These are phyloP conservation scores for Lepidiolamprologus cunningtoni DNA, from an alignment of 2,113 vertebrate genomes.

Conservation along the genomic window DNA sequence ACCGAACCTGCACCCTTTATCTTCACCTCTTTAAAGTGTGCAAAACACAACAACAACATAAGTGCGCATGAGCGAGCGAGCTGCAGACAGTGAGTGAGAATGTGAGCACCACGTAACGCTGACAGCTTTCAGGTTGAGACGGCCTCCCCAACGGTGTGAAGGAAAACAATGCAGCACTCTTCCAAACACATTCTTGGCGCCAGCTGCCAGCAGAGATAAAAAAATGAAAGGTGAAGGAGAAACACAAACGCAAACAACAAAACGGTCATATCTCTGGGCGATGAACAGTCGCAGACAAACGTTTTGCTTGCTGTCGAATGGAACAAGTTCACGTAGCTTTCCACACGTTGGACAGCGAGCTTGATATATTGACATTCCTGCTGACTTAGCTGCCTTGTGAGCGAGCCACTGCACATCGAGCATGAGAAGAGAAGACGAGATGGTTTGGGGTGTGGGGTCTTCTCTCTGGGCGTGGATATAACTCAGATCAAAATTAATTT, in stretches of 20 bases:
- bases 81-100: background rate
- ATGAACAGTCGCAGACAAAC: slow-evolving; percentile 11
- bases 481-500: slow-evolving; percentile 49
- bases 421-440: background rate
- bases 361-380: background rate
- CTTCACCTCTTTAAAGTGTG: background rate
- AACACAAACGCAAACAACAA: background rate
- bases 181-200: slow-evolving; percentile 20
- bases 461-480: slow-evolving; percentile 30
- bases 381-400: background rate
- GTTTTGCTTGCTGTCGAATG: slow-evolving; percentile 5
- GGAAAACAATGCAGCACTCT: slow-evolving; percentile 30
- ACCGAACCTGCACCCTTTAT: background rate
- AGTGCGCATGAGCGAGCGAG: background rate
- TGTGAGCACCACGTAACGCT: background rate
- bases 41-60: background rate
- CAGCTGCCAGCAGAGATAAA: slow-evolving; percentile 10
- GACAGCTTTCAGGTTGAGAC: slow-evolving; percentile 3
- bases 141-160: background rate
- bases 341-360: background rate
- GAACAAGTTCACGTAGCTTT: background rate
- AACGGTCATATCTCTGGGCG: background rate
- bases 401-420: background rate
- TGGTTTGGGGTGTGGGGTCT: background rate
- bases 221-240: slow-evolving; percentile 6